phyloP scores from a whole-genome alignment of 2,888 invertebrate species.

The Amblyjoppa fuscipennis region DNA sequence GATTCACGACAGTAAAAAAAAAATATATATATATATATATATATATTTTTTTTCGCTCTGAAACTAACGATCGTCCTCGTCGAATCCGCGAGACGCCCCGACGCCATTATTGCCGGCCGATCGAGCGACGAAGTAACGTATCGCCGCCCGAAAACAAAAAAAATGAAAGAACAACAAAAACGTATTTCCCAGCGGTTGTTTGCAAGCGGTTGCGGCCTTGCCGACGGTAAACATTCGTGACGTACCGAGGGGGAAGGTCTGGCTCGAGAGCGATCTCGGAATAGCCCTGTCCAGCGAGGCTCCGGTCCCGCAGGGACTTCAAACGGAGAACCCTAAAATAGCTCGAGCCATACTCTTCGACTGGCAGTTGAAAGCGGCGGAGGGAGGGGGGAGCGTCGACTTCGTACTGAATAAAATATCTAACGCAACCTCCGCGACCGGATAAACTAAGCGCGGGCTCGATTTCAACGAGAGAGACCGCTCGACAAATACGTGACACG shows the following conservation, averaged over 20 bases:
- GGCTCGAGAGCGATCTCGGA: constrained; percentile 1
- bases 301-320: constrained; percentile 18
- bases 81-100: neutral
- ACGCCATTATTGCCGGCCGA: neutral
- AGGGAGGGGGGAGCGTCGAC: no score
- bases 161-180: neutral
- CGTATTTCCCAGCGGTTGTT: constrained; percentile 25
- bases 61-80: neutral
- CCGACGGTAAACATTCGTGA: constrained; percentile 32
- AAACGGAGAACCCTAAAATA: constrained; percentile 53
- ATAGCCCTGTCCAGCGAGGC: constrained; percentile 1
- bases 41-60: neutral
- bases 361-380: neutral
- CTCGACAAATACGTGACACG: no score
- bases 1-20: neutral
- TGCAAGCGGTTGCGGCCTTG: constrained; percentile 53
- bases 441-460: no score
- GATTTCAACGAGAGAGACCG: no score
- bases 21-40: no score
- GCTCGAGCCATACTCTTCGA: constrained; percentile 28
- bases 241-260: constrained; percentile 29
- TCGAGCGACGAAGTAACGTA: neutral
- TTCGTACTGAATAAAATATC: neutral
- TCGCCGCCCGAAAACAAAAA: neutral
- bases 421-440: neutral